phyloP scores from a whole-genome alignment of 2,797 vertebrate species.

The Platyrinchus mystaceus region DNA sequence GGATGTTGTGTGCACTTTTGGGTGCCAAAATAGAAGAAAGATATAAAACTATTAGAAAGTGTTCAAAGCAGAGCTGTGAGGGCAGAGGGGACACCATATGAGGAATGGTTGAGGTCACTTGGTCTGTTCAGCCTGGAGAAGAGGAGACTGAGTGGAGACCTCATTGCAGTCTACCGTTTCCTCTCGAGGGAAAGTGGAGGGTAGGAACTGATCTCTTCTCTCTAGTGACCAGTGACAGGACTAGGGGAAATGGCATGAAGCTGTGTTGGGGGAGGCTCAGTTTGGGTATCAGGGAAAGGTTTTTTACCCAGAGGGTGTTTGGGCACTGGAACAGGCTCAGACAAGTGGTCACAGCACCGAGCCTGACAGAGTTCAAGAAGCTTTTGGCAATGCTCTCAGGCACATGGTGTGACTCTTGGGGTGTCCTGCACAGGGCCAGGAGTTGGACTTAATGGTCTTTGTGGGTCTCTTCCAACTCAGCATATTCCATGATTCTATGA shows the following conservation, averaged over 20 bases:
- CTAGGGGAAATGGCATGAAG: not conserved
- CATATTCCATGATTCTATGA: not conserved
- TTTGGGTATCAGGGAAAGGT: not conserved
- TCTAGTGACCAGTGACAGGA: not conserved
- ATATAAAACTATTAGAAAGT: not conserved
- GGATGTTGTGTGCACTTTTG: too few species aligned
- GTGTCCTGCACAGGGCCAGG: not conserved
- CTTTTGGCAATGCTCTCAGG: not conserved
- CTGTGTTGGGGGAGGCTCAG: not conserved
- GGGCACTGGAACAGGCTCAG: not conserved
- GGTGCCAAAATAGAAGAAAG: not conserved
- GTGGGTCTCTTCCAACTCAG: rapidly evolving
- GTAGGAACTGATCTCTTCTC: not conserved
- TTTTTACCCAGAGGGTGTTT: too few species aligned
- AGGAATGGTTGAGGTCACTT: not conserved
- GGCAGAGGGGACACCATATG: not conserved
- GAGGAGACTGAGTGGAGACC: not conserved
- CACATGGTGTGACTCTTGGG: not conserved
- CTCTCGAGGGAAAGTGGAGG: not conserved
- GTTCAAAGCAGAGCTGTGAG: not conserved
- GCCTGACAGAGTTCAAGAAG: not conserved
- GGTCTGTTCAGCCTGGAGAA: not conserved
- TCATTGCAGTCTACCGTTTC: not conserved
- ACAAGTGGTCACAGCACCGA: not conserved
- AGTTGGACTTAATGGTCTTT: not conserved